Conservation (phyloP, 2,888 invertebrate genomes). For the Mongoloraphidia duomilia region DNA sequence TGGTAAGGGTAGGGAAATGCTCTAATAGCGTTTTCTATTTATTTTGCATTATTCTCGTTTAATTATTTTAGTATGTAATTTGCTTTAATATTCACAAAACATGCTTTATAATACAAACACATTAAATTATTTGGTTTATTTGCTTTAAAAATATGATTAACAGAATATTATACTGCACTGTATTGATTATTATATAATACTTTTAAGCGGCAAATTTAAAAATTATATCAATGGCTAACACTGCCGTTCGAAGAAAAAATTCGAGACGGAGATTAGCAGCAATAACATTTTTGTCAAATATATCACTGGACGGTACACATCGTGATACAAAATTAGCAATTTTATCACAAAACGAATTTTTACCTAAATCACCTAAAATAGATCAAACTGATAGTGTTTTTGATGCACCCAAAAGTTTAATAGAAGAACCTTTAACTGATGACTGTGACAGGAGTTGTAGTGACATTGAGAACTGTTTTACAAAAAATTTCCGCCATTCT, state of each 20-base stretch:
- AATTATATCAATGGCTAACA: conserved; percentile 33
- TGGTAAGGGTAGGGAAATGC: no score
- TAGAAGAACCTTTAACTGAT: conserved; percentile 21
- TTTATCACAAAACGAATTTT: conserved; percentile 29
- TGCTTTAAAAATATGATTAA: no score
- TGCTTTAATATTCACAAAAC: no score
- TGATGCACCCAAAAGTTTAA: conserved; percentile 14
- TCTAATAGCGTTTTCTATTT: no score
- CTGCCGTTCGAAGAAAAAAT: conserved; percentile 38
- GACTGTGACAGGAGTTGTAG: conserved; percentile 26
- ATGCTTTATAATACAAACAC: no score
- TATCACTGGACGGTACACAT: conserved; percentile 84
- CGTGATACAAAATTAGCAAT: conserved; percentile 49
- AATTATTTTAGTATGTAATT: no score
- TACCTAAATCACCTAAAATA: conserved; percentile 15
- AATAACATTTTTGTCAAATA: conserved; percentile 86
- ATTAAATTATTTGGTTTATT: no score
- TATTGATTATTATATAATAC: no score
- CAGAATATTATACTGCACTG: no score
- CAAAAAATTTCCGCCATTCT: conserved; percentile 11
- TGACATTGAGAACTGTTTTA: conserved; percentile 20
- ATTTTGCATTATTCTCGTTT: no score
- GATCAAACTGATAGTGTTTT: conserved; percentile 1
- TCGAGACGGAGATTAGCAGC: conserved; percentile 81
- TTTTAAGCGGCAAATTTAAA: no score